Evolutionary conservation across 2,888 invertebrate species (phyloP).

Genomic region (Euzetes globulus): DNA sequence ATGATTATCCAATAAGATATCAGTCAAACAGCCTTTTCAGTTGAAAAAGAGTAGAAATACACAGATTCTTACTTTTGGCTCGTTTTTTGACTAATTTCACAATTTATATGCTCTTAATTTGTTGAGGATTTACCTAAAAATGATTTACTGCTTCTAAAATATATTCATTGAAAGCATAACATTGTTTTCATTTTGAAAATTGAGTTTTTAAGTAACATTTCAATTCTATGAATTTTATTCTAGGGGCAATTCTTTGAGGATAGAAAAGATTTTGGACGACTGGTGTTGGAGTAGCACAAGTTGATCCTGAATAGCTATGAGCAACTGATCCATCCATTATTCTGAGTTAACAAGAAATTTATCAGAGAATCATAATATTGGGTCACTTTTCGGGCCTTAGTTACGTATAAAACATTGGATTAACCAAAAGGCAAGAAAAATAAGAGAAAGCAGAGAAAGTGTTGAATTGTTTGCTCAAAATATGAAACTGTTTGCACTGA

Average conservation of each 20-base stretch:
- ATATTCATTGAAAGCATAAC: no score
- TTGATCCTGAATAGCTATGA: not conserved
- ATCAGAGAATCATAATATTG: not conserved
- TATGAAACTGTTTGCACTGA: slow-evolving; percentile 24
- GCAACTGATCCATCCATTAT: slow-evolving; percentile 4
- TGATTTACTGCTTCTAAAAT: no score
- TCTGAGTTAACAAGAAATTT: not conserved
- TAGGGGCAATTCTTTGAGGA: no score
- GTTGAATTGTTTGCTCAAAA: slow-evolving; percentile 23
- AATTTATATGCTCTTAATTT: no score
- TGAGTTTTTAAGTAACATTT: no score
- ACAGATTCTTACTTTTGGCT: not conserved
- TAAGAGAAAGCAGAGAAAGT: not conserved
- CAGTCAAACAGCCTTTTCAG: not conserved
- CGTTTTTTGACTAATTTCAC: not conserved
- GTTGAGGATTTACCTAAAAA: no score
- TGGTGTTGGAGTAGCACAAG: no score
- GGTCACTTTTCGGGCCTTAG: not conserved
- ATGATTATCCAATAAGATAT: not conserved
- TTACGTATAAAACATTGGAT: slow-evolving; percentile 11
- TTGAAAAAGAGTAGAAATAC: not conserved
- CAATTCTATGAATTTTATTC: no score
- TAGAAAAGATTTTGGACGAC: no score
- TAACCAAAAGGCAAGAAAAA: not conserved
- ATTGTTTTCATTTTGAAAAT: no score